Percentiles rank a stretch among this genome's conserved stretches.
phyloP scores from a whole-genome alignment of 2,888 invertebrate species.

The Mythimna albipuncta region DNA sequence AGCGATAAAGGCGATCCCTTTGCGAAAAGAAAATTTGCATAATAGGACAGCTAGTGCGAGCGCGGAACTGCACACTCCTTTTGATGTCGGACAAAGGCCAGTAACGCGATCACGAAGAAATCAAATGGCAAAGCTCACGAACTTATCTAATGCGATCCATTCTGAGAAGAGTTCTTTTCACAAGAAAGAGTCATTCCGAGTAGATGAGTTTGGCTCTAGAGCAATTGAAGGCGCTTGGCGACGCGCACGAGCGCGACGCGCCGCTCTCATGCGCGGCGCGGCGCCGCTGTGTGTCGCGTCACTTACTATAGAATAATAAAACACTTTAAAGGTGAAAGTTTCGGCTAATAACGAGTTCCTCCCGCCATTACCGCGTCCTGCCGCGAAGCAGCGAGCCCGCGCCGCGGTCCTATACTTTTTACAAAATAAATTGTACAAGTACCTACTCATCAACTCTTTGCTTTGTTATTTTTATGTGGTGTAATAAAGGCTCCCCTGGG shows the following conservation, averaged over 20 bases:
- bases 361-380: conserved; percentile 40
- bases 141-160: conserved; percentile 62
- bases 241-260: conserved; percentile 10
- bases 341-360: conserved; percentile 66
- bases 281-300: conserved; percentile 46
- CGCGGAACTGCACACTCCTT: conserved; percentile 53
- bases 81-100: conserved; percentile 68
- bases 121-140: conserved; percentile 49
- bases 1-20: conserved; percentile 50
- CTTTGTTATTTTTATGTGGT: conserved; percentile 53
- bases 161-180: conserved; percentile 45
- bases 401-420: conserved; percentile 43
- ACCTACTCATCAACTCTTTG: conserved; percentile 44
- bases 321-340: conserved; percentile 66
- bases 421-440: conserved; percentile 58
- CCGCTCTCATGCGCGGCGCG: not conserved
- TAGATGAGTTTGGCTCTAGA: conserved; percentile 42
- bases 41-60: conserved; percentile 51
- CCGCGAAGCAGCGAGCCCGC: too few relatives aligned
- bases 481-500: conserved; percentile 41
- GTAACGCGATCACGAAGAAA: conserved; percentile 59
- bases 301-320: conserved; percentile 64
- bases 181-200: conserved; percentile 50
- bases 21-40: conserved; percentile 64
- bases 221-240: conserved; percentile 23